Evolutionary conservation across 2,113 vertebrate species (phyloP), one percentile per base, ranked within the genome.

Genomic region (Bufo bufo): DNA sequence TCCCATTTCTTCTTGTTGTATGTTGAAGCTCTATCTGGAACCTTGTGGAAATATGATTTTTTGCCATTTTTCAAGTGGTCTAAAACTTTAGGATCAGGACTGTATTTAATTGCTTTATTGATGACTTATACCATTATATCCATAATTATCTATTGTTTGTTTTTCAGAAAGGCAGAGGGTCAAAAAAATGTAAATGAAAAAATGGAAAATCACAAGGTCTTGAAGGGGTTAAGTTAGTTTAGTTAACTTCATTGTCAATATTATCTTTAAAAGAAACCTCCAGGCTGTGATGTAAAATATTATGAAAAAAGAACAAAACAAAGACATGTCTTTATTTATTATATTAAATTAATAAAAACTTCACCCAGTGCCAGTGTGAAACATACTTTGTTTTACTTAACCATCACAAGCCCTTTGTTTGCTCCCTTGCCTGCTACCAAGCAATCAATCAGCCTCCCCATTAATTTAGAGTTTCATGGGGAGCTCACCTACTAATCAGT

Each of bases 401-500:
- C 47, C 13, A 72, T 52, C n/a, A 54, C 47, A 85, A 85, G 69
- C 20, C 66, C 85, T 54, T 63, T 78, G 85, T 78, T 86, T 79
- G 47, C 52, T 79, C 50, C 50, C 61, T 50, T 63, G 74, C 66
- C 75, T 52, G 43, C 56, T 86, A n/a, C 72, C 33, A 47, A 59
- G 86, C 66, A 63, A 87, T 87, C 78, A 74, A 47, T 86, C 74
- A 66, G 72, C 79, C 79, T 87, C 65, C 65, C 86, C 20, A 61
- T 82, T 87, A 58, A 82, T 87, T 82, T 82, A 50, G 65, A 61
- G 23, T 87, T 81, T 87, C 52, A 71, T 87, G 80, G 49, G 78
- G 63, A 87, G 86, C 80, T 87, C 86, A 74, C 86, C 86, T 87
- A 82, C 54, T 87, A 87, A 87, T 87, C 86, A 87, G 86, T 63